These are phyloP conservation scores for Thymelicus acteon DNA, from an alignment of 2,888 invertebrate species.

Conservation along the genomic window DNA sequence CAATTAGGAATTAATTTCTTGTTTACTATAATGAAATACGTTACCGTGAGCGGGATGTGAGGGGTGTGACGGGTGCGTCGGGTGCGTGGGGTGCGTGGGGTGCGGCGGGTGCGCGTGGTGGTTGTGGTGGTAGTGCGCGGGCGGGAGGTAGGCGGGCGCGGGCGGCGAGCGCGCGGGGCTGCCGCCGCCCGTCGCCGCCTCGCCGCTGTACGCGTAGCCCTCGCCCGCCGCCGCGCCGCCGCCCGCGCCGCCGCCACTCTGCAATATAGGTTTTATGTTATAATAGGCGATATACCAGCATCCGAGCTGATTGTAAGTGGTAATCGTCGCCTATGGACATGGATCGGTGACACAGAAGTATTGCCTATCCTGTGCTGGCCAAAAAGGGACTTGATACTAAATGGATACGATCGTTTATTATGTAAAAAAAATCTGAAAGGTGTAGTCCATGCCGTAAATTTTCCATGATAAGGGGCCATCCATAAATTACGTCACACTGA, in stretches of 20 bases:
- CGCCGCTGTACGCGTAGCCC: slow-evolving; percentile 68
- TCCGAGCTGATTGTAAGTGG: too few species aligned
- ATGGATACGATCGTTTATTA: too few species aligned
- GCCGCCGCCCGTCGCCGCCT: slow-evolving; percentile 80
- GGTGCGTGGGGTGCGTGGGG: slow-evolving; percentile 52
- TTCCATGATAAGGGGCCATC: too few species aligned
- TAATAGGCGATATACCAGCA: too few species aligned
- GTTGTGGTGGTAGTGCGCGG: slow-evolving; percentile 73
- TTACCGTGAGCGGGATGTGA: slow-evolving; percentile 40
- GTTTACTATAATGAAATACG: not conserved
- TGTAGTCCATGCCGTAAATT: too few species aligned
- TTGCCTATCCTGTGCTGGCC: too few species aligned
- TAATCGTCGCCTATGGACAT: too few species aligned
- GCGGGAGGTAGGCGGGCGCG: slow-evolving; percentile 74
- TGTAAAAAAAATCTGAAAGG: too few species aligned
- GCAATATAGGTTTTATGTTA: slow-evolving; percentile 14
- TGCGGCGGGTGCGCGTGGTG: slow-evolving; percentile 65
- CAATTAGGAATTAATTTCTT: too few species aligned
- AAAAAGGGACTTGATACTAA: too few species aligned
- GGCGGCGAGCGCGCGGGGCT: slow-evolving; percentile 94
- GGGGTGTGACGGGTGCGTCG: slow-evolving; percentile 31
- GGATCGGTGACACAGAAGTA: too few species aligned
- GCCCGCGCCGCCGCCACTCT: slow-evolving; percentile 66
- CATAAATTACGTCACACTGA: too few species aligned
- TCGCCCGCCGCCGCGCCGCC: slow-evolving; percentile 67